Percentiles rank a stretch among this genome's conserved stretches.
phyloP scores from a whole-genome alignment of 2,888 invertebrate species.

The Ecdyonurus torrentis region DNA sequence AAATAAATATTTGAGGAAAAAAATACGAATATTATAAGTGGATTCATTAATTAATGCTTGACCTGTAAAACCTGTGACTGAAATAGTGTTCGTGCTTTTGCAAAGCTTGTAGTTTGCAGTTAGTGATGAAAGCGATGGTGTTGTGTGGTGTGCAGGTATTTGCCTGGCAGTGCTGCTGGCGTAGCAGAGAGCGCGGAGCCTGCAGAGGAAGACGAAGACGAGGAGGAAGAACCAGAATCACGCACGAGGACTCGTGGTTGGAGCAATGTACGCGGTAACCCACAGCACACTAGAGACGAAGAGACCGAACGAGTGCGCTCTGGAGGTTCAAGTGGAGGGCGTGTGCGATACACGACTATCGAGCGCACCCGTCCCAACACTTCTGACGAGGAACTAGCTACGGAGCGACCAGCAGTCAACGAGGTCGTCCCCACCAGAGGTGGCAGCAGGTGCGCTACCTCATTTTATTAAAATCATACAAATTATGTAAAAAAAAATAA shows the following conservation, averaged over 20 bases:
- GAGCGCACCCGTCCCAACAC: slow-evolving; percentile 27
- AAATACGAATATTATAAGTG: no score
- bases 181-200: slow-evolving; percentile 8
- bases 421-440: slow-evolving; percentile 37
- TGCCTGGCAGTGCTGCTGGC: slow-evolving; percentile 4
- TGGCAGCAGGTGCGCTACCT: slow-evolving; percentile 1
- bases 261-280: neutral
- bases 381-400: slow-evolving; percentile 19
- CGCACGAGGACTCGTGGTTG: neutral
- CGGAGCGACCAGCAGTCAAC: slow-evolving; percentile 19
- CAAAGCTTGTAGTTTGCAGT: no score
- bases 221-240: slow-evolving; percentile 3
- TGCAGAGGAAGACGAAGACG: slow-evolving; percentile 5
- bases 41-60: no score
- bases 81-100: no score
- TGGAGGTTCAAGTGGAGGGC: slow-evolving; percentile 3
- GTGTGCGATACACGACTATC: slow-evolving; percentile 35
- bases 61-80: no score
- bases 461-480: neutral
- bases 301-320: neutral
- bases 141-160: no score
- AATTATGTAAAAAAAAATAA: no score
- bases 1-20: no score
- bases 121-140: no score
- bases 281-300: neutral